phyloP scores from a whole-genome alignment of 2,113 vertebrate genomes.

The Variabilichromis moorii region DNA sequence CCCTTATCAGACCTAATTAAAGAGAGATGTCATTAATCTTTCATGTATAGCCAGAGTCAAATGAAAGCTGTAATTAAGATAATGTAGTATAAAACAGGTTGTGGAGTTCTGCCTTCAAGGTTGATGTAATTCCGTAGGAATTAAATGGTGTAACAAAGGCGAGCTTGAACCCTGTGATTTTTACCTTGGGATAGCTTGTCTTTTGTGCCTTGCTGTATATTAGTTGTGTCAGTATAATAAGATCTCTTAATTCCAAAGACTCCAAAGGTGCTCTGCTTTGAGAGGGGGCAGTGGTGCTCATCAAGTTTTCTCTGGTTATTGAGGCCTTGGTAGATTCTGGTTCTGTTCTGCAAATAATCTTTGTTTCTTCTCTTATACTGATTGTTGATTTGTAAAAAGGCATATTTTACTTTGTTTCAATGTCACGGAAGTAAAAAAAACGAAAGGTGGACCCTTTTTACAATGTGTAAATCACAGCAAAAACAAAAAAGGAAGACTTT shows the following conservation, averaged over 20 bases:
- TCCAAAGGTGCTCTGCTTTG: not conserved
- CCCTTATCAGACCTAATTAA: conserved; percentile 44
- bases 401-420: not conserved
- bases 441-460: not conserved
- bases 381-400: not conserved
- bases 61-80: conserved; percentile 42
- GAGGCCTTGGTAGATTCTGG: not conserved
- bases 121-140: conserved; percentile 10
- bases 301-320: not conserved
- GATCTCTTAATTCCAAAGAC: not conserved
- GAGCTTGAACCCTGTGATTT: not conserved
- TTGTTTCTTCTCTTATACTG: not conserved
- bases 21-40: conserved; percentile 27
- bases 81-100: conserved; percentile 14
- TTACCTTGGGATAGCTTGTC: not conserved
- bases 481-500: not conserved
- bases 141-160: conserved; percentile 1
- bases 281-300: not conserved
- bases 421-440: not conserved
- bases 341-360: not conserved
- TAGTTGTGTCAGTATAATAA: not conserved
- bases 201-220: not conserved
- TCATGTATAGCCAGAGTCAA: conserved; percentile 1
- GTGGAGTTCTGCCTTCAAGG: not conserved
- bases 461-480: not conserved